phyloP scores from a whole-genome alignment of 1,140 invertebrate species.

The Oppia nitens region DNA sequence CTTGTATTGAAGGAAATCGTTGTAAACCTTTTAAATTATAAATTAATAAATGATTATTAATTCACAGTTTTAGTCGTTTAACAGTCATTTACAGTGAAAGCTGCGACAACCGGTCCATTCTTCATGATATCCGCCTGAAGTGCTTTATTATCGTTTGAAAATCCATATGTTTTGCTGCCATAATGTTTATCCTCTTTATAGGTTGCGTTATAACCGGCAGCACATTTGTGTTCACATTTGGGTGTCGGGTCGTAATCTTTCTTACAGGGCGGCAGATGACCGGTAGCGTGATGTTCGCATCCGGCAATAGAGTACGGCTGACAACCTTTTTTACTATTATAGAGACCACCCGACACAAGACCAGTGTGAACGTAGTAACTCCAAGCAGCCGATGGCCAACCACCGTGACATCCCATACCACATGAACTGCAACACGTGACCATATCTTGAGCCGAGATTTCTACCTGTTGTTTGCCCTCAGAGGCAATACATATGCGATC shows the following conservation, averaged over 20 bases:
- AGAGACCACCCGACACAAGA: constrained; percentile 66
- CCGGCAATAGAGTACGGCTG: constrained; percentile 62
- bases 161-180: constrained; percentile 48
- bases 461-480: constrained; percentile 27
- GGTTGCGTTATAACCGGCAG: constrained; percentile 43
- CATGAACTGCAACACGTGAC: constrained; percentile 57
- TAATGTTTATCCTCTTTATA: constrained; percentile 61
- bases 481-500: constrained; percentile 50
- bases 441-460: constrained; percentile 24
- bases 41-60: constrained; percentile 72
- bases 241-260: constrained; percentile 53
- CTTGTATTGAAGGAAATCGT: not conserved
- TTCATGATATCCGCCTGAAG: constrained; percentile 67
- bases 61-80: constrained; percentile 63
- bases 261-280: constrained; percentile 48
- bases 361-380: constrained; percentile 58
- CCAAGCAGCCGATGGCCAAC: constrained; percentile 59
- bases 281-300: constrained; percentile 77
- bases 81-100: constrained; percentile 76
- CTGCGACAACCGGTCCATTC: constrained; percentile 78
- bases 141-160: constrained; percentile 42
- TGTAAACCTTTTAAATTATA: too few species aligned
- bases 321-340: constrained; percentile 48
- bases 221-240: constrained; percentile 51
- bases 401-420: constrained; percentile 59